Percentiles rank a stretch among this genome's conserved stretches.
Conservation (phyloP, 2,888 invertebrate genomes). For the Fragum whitleyi region DNA sequence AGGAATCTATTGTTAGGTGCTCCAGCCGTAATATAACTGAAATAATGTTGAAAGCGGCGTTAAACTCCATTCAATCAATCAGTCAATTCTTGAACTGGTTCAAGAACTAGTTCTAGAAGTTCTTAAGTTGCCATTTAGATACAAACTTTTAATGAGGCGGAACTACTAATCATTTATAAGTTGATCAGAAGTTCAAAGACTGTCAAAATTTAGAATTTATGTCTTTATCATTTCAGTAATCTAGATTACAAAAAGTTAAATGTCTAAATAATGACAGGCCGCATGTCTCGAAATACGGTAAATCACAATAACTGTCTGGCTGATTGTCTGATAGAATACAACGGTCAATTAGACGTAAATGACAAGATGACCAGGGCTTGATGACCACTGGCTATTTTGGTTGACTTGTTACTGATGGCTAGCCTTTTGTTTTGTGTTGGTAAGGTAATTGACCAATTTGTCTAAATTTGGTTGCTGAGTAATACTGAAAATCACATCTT, state of each 20-base stretch:
- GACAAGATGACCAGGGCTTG: constrained; percentile 8
- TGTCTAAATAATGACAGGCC: not conserved
- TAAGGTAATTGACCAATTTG: constrained; percentile 19
- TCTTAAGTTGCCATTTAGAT: too few relatives aligned
- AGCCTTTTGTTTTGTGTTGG: constrained; percentile 6
- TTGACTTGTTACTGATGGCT: constrained; percentile 1
- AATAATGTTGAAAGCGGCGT: too few relatives aligned
- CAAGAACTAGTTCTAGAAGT: too few relatives aligned
- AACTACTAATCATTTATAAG: too few relatives aligned
- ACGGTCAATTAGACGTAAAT: constrained; percentile 10
- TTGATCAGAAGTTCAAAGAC: too few relatives aligned
- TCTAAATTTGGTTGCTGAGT: not conserved
- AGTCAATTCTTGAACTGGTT: too few relatives aligned
- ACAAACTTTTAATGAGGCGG: too few relatives aligned
- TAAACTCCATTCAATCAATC: too few relatives aligned
- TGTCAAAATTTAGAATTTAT: not conserved
- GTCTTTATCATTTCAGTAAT: not conserved
- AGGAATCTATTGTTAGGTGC: too few relatives aligned
- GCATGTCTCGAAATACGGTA: not conserved
- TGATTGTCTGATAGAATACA: not conserved
- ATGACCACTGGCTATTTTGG: constrained; percentile 7
- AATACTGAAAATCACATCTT: too few relatives aligned
- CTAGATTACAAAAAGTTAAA: not conserved
- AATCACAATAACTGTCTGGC: not conserved
- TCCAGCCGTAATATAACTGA: too few relatives aligned